Conservation (phyloP, 2,888 invertebrate genomes). For the Scelioninae gen. 1 region DNA sequence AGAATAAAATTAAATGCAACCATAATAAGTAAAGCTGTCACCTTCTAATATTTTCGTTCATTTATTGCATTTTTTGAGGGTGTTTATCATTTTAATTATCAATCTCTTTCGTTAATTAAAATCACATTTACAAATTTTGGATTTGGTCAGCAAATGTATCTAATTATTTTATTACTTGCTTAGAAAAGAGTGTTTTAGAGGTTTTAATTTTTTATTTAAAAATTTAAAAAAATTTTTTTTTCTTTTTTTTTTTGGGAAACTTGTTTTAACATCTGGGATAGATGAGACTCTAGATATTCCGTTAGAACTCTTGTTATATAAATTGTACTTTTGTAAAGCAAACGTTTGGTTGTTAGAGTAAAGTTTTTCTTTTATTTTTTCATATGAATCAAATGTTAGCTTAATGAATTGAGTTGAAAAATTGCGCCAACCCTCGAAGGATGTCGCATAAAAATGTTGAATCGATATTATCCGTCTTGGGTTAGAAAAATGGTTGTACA, state of each 20-base stretch:
- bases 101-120: too few relatives aligned
- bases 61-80: too few relatives aligned
- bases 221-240: too few relatives aligned
- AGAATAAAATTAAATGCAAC: too few relatives aligned
- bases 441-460: slow-evolving; percentile 50
- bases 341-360: slow-evolving; percentile 47
- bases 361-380: slow-evolving; percentile 31
- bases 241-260: too few relatives aligned
- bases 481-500: slow-evolving; percentile 66
- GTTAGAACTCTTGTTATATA: slow-evolving; percentile 43
- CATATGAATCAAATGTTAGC: slow-evolving; percentile 53
- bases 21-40: too few relatives aligned
- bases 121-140: too few relatives aligned
- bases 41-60: too few relatives aligned
- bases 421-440: slow-evolving; percentile 52
- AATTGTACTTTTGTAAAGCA: slow-evolving; percentile 44
- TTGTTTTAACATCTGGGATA: slow-evolving; percentile 29
- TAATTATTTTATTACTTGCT: too few relatives aligned
- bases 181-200: too few relatives aligned
- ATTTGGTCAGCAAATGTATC: too few relatives aligned
- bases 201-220: neutral
- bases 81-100: too few relatives aligned
- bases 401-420: slow-evolving; percentile 63
- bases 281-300: slow-evolving; percentile 39
- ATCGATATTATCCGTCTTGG: slow-evolving; percentile 60